Evolutionary conservation across 2,797 vertebrate species (phyloP).

Genomic region (Enteromius radiatus): DNA sequence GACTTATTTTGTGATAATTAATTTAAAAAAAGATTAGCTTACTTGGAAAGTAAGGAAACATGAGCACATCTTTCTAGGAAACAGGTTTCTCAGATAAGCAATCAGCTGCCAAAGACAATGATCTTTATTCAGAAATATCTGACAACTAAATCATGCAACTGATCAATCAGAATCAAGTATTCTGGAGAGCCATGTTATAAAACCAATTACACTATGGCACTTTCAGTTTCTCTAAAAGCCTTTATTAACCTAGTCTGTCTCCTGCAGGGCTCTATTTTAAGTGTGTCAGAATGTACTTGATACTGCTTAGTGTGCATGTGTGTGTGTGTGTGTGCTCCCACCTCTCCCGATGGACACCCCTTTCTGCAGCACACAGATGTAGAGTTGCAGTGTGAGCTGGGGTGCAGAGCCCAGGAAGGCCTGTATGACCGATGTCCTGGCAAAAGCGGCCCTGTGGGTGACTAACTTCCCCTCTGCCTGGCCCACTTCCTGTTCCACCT

Average conservation of each 20-base stretch:
- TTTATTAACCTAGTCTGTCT: neutral
- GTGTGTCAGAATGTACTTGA: constrained; percentile 16
- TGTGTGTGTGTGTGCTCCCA: constrained; percentile 56
- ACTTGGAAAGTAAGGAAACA: neutral
- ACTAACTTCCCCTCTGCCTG: constrained; percentile 94
- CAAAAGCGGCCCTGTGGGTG: constrained; percentile 93
- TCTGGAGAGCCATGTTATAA: neutral
- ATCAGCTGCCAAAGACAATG: neutral
- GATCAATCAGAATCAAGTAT: neutral
- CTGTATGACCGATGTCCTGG: constrained; percentile 94
- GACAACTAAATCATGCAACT: neutral
- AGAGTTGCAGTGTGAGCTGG: constrained; percentile 95
- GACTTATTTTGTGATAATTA: neutral
- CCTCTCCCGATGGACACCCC: constrained; percentile 85
- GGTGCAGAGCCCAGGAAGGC: constrained; percentile 97
- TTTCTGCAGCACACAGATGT: constrained; percentile 90
- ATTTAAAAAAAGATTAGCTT: neutral
- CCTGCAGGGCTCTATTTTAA: neutral
- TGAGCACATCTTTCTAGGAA: neutral
- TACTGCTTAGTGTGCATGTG: constrained; percentile 14
- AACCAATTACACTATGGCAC: neutral
- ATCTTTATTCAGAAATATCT: neutral
- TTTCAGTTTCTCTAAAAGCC: neutral
- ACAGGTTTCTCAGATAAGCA: neutral
- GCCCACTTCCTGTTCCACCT: constrained; percentile 94